Evolutionary conservation across 2,888 invertebrate species (phyloP), one percentile per base, ranked within the genome.

Genomic region (Drosophila tripunctata): DNA sequence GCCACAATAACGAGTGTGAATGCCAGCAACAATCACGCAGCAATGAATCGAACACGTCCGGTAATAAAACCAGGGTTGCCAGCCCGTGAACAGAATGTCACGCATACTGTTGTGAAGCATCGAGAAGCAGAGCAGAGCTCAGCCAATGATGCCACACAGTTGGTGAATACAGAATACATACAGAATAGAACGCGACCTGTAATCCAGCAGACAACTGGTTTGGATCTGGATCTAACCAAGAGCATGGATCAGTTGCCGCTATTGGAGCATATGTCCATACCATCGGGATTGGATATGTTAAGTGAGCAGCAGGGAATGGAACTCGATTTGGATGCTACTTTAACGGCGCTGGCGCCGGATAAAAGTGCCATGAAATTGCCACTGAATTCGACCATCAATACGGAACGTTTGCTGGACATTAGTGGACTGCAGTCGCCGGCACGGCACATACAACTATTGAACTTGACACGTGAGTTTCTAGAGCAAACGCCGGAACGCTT

Each of bases 311-410:
- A 10, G 12, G 40, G 60, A 4, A n/a, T 52, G 19, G 56, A 66
- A 31, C 65, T 31, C 4, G 63, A 48, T 1, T 43, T 89, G 67
- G 87, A 90, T 64, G 78, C 78, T 1, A 87, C 90, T 12, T 51
- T 90, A 47, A 81, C 67, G 10, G 75, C 76, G 31, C 51, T 87
- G 72, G 70, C 84, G 38, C 88, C 90, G 2, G 82, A 89, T 41
- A 90, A 89, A 66, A 43, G 76, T 7, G 80, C 79, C 51, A 89
- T 91, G 90, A 90, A 90, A 60, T 68, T 91, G 62, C 86, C 89
- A 0, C 75, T 91, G 2, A 90, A 89, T 41, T 90, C 91, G 0
- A 91, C 90, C 0, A 76, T 90, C 57, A 89, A 90, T 51, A 89
- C 87, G 1, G 90, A 90, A 47, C 85, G 86, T 1, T 52, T 91